phyloP scores from a whole-genome alignment of 2,797 vertebrate genomes.

The Mormyrops boulengeri region DNA sequence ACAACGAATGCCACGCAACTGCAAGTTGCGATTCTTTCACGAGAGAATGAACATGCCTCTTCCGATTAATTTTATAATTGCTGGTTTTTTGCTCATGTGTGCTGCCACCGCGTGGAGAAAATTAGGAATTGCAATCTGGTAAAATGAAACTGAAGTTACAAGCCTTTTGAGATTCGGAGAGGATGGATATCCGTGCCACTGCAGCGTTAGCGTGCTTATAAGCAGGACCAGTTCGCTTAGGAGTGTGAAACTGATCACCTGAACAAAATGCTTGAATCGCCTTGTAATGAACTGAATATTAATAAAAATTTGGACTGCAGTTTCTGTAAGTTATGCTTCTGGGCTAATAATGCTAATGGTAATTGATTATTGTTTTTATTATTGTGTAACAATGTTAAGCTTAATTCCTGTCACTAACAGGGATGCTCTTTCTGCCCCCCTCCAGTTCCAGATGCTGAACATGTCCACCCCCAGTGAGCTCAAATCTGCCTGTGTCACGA shows the following conservation, averaged over 20 bases:
- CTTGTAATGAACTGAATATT: neutral
- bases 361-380: neutral
- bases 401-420: neutral
- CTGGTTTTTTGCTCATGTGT: neutral
- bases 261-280: neutral
- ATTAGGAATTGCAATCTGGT: neutral
- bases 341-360: neutral
- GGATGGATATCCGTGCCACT: neutral
- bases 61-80: neutral
- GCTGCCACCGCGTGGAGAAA: neutral
- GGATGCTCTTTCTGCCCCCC: neutral
- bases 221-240: neutral
- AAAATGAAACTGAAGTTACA: neutral
- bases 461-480: slow-evolving; percentile 92
- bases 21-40: neutral
- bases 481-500: slow-evolving; percentile 92
- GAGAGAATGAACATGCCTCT: neutral
- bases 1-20: neutral
- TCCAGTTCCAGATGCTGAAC: slow-evolving; percentile 63
- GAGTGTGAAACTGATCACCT: neutral
- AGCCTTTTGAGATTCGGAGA: neutral
- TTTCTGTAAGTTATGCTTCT: neutral
- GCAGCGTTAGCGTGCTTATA: neutral
- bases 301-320: neutral
- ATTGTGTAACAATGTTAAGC: neutral